These are phyloP conservation scores for Dysdera silvatica DNA, from an alignment of 1,140 invertebrate genomes.

Conservation along the genomic window DNA sequence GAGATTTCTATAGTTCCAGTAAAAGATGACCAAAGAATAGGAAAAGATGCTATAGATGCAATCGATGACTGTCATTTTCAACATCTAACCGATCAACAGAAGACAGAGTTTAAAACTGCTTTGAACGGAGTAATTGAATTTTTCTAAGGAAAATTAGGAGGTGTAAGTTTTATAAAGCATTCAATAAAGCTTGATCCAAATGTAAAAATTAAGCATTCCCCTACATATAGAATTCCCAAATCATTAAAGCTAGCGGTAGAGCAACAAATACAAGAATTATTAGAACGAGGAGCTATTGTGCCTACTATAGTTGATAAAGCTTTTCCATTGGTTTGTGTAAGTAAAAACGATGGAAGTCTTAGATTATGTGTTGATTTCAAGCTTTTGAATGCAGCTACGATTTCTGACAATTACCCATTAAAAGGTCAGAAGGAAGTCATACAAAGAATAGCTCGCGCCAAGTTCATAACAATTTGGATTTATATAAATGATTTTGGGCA, in stretches of 20 bases:
- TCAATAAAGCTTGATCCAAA: conserved; percentile 9
- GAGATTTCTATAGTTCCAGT: no score
- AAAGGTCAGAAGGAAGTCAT: neutral
- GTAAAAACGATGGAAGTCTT: neutral
- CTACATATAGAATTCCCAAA: neutral
- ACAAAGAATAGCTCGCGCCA: neutral
- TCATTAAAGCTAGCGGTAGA: neutral
- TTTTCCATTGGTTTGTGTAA: neutral
- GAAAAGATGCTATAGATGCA: neutral
- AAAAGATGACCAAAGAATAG: neutral
- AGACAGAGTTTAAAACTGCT: neutral
- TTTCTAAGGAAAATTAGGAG: neutral
- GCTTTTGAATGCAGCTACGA: neutral
- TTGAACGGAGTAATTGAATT: neutral
- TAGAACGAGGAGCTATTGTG: neutral
- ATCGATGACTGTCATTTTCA: no score
- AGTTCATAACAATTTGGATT: neutral
- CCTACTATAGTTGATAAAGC: neutral
- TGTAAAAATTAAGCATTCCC: no score
- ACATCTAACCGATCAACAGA: neutral
- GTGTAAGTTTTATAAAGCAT: neutral
- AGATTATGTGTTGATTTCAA: neutral
- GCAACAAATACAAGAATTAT: neutral
- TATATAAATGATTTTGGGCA: neutral
- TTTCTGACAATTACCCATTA: neutral